Conservation (phyloP, 2,797 vertebrate genomes). For the Premnoplex brunnescens region DNA sequence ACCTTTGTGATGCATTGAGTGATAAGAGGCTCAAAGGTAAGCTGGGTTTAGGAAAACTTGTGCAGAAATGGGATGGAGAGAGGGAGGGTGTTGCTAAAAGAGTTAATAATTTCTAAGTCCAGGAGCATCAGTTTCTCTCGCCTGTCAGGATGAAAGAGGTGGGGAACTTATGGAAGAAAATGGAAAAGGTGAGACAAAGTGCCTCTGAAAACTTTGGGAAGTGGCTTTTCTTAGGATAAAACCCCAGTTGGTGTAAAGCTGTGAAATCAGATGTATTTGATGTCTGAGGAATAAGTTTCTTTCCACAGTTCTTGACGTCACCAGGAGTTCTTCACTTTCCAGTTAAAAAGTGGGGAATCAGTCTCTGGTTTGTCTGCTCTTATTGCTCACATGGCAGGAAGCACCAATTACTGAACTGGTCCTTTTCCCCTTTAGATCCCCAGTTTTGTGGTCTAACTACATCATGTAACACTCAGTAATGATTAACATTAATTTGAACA, state of each 20-base stretch:
- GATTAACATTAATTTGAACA: not conserved
- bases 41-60: not conserved
- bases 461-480: not conserved
- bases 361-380: not conserved
- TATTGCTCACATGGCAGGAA: not conserved
- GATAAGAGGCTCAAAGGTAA: not conserved
- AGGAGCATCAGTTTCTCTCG: not conserved
- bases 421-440: not conserved
- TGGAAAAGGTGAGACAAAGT: not conserved
- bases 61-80: too few species aligned
- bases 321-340: not conserved
- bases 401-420: not conserved
- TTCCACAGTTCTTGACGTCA: not conserved
- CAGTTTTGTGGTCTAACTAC: not conserved
- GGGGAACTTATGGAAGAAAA: not conserved
- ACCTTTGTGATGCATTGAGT: not conserved
- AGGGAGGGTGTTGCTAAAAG: not conserved
- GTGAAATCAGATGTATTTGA: not conserved
- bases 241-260: rapidly evolving
- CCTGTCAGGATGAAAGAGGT: not conserved
- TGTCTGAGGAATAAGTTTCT: not conserved
- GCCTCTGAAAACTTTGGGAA: not conserved
- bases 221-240: not conserved
- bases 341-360: not conserved
- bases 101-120: not conserved